Evolutionary conservation across 1,140 invertebrate species (phyloP).

Genomic region (Chrysopa pallens): DNA sequence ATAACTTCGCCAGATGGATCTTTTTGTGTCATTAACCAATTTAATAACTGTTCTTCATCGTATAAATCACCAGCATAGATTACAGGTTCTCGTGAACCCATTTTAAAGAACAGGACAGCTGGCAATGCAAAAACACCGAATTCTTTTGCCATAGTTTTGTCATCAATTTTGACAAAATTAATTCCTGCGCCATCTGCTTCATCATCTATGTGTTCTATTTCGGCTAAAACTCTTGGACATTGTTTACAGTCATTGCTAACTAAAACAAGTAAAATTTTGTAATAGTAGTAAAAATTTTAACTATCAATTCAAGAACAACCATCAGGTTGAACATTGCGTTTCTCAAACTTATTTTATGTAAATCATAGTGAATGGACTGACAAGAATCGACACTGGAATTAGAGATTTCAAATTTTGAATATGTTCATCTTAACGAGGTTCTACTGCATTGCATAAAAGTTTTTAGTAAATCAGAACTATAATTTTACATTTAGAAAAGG

Average conservation of each 20-base stretch:
- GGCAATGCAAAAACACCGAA: constrained; percentile 77
- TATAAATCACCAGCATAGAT: constrained; percentile 89
- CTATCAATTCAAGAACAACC: too few species aligned
- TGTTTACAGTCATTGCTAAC: constrained; percentile 89
- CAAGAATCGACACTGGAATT: too few species aligned
- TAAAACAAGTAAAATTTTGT: constrained; percentile 31
- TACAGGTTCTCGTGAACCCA: constrained; percentile 74
- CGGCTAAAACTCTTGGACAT: constrained; percentile 68
- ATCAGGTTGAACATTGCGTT: too few species aligned
- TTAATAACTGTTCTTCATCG: constrained; percentile 72
- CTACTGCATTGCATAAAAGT: too few species aligned
- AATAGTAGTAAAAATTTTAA: too few species aligned
- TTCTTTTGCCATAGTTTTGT: constrained; percentile 69
- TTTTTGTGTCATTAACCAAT: constrained; percentile 80
- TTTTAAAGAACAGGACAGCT: constrained; percentile 75
- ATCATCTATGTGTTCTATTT: constrained; percentile 88
- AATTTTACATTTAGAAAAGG: too few species aligned
- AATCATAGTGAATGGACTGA: too few species aligned
- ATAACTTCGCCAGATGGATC: constrained; percentile 80
- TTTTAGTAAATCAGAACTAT: too few species aligned
- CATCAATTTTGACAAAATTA: constrained; percentile 84
- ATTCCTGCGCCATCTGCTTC: constrained; percentile 83
- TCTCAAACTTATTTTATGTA: too few species aligned
- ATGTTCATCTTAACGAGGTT: too few species aligned
- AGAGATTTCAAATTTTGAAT: too few species aligned